Base-by-base conservation (phyloP, 2,797 vertebrate species). In the Gymnothorax javanicus region DNA sequence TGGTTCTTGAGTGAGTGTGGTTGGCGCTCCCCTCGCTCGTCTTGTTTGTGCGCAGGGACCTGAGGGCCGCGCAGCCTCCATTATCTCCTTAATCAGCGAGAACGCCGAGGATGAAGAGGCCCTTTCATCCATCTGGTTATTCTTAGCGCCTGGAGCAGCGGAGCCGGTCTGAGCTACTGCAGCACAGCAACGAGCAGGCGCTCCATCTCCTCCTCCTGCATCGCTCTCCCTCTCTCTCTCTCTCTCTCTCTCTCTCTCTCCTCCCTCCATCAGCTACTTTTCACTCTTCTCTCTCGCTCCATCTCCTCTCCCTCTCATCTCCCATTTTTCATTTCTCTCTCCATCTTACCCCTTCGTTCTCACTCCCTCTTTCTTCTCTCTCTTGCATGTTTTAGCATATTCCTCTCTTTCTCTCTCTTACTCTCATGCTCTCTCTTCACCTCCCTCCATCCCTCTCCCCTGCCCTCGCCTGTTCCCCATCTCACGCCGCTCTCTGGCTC, bases 1-100 rank as follows among this genome's bases (percentile, higher is more conserved):
- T 82, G 20, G 57, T 88, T 84, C 23, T 81, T 87, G 54, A 75
- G 84, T 83, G 52, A 43, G 23, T 57, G 84, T 73, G 77, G 9
- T 11, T n/a, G 27, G 20, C 52, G 60, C 54, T 77, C 54, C 27
- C 62, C 64, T 23, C 17, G 9, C 60, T 52, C 52, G 3, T 54
- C 59, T 71, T 69, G 85, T 84, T n/a, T 4, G 77, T 17, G 27
- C 25, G 17, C 77, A 11, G 43, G 79, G n/a, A 60, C 84, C 75
- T 23, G 79, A 59, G 54, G 23, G 15, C 52, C 52, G 27, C 43
- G 52, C 64, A 17, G 60, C 7, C 27, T 57, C 1, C 71, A 15
- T 69, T 83, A 71, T 83, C 73, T 86, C 33, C 77, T n/a, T 88
- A 64, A 89, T 88, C 69, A 75, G 17, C 75, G 73, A 82, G 27